Base-by-base conservation (phyloP, 2,888 invertebrate genomes). In the Ommatoiulus sabulosus region DNA sequence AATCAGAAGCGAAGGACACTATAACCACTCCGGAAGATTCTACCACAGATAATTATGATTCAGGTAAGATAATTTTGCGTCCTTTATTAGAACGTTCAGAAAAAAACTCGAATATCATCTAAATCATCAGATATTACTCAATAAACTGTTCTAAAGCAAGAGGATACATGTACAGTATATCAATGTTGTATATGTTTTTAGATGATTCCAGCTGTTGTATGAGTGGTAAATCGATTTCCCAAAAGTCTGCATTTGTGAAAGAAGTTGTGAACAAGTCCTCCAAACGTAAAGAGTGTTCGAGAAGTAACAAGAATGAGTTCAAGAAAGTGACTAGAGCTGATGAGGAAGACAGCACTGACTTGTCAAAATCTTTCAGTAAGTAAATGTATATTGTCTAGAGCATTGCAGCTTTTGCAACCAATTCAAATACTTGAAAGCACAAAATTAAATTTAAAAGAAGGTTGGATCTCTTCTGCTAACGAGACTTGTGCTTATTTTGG, bases 321-420 rank as follows among this genome's bases (percentile, higher is more conserved):
- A 88, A 44, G 84, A 84, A 88, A 46, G 20, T 44, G n/a, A 44
- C 44, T 4, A n/a, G 80, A 46, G 44, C 44, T n/a, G 80, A 88
- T 24, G 84, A 88, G 17, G 80, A 88, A 35, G 88, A 88, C 84
- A 88, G 80, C 35, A 44, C 48, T 44, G 88, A 88, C 46, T 84
- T 88, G 17, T 46, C 88, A 84, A 44, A 44, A 84, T 80, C 44
- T 88, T 88, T 88, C 88, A 88, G 88, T 88, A 88, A 88, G 88
- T 80, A 46, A 86, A 44, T 46, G 15, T 24, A 80, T 35, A 10
- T 43, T 80, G 80, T 80, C 24, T 80, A n/a, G 35, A 80, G 35
- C 80, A 80, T 80, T 80, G 80, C 80, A 80, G 80, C 80, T 80
- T 80, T 80, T 80, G 80, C 80, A 80, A 15, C 80, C 80, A 43